phyloP scores from a whole-genome alignment of 2,113 vertebrate genomes.

The Lates calcarifer region DNA sequence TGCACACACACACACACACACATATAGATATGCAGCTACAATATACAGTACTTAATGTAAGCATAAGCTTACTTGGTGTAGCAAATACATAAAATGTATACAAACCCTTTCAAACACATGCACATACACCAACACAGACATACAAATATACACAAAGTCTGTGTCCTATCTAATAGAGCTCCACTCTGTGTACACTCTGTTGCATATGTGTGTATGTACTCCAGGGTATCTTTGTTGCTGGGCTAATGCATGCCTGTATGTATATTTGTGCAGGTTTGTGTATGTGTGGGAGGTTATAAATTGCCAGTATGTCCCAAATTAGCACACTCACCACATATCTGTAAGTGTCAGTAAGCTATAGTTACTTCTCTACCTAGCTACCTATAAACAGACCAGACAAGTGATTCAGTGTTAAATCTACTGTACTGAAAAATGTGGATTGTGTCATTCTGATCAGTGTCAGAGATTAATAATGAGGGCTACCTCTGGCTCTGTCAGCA shows the following conservation, averaged over 20 bases:
- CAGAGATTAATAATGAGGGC: neutral
- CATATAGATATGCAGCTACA: neutral
- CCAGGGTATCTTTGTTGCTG: neutral
- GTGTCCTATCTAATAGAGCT: conserved; percentile 46
- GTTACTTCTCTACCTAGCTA: neutral
- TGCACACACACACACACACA: neutral
- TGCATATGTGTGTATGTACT: neutral
- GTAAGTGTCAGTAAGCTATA: neutral
- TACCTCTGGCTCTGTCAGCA: neutral
- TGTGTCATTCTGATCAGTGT: neutral
- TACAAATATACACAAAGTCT: neutral
- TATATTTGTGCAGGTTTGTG: neutral
- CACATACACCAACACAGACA: neutral
- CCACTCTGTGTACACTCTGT: neutral
- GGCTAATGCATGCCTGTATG: neutral
- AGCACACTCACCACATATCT: neutral
- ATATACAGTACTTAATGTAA: conserved; percentile 12
- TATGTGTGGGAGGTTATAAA: too few relatives aligned
- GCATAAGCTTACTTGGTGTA: neutral
- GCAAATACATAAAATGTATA: conserved; percentile 1
- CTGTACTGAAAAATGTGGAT: neutral
- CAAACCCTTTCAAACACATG: neutral
- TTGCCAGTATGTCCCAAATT: neutral
- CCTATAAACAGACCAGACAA: neutral
- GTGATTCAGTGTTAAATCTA: neutral